Evolutionary conservation across 2,797 vertebrate genomes (phyloP).

Genomic region (Cryptoprocta ferox): DNA sequence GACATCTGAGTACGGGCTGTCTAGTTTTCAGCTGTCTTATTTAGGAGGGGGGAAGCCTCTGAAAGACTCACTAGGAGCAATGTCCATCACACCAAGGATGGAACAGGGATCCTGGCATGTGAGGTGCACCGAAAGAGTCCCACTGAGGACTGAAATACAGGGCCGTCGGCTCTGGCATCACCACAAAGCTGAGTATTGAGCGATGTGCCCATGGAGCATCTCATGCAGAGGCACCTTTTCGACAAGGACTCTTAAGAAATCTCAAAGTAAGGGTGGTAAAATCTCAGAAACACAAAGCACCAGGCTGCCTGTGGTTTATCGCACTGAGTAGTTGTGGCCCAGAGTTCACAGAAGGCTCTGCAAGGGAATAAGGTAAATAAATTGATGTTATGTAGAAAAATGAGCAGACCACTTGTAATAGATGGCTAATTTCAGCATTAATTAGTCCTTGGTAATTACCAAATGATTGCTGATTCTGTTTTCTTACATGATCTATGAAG

Average conservation of each 20-base stretch:
- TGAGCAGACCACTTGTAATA: constrained; percentile 75
- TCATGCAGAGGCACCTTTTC: neutral
- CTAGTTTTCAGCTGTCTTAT: neutral
- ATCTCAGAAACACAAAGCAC: neutral
- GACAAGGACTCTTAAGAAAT: neutral
- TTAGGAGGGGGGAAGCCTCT: neutral
- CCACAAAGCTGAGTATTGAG: neutral
- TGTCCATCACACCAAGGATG: neutral
- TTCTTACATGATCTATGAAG: constrained; percentile 74
- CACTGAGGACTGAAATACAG: neutral
- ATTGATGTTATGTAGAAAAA: constrained; percentile 77
- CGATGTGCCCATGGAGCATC: neutral
- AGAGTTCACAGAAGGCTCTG: constrained; percentile 60
- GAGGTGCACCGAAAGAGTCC: neutral
- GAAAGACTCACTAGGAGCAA: neutral
- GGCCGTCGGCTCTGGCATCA: neutral
- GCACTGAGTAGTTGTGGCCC: neutral
- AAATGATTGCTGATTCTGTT: constrained; percentile 72
- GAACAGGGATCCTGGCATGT: neutral
- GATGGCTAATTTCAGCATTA: constrained; percentile 76
- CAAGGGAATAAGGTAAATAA: constrained; percentile 73
- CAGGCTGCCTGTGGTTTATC: constrained; percentile 46
- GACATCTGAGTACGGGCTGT: neutral
- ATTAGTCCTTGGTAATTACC: constrained; percentile 73
- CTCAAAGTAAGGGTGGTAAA: neutral